phyloP scores from a whole-genome alignment of 2,888 invertebrate species.

The Archaeoteleia sp. region DNA sequence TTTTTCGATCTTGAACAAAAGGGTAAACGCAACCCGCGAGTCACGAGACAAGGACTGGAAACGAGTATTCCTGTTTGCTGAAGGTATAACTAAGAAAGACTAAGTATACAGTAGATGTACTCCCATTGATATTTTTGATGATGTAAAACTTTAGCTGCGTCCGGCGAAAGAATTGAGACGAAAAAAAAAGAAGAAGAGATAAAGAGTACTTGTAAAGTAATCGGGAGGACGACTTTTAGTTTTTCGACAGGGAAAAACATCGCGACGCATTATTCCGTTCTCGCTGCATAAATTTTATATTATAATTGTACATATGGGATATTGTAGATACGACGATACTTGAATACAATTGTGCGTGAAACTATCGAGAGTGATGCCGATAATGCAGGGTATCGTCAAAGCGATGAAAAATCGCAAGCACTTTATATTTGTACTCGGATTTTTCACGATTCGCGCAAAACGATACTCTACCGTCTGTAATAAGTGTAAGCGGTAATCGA shows the following conservation, averaged over 20 bases:
- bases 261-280: slow-evolving; percentile 8
- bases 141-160: slow-evolving; percentile 61
- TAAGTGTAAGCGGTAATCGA: too few relatives aligned
- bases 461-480: too few relatives aligned
- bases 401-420: too few relatives aligned
- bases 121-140: slow-evolving; percentile 72
- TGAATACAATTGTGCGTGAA: neutral
- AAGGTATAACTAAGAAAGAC: slow-evolving; percentile 40
- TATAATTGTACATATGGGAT: slow-evolving; percentile 61
- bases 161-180: neutral
- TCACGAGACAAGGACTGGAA: slow-evolving; percentile 67
- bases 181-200: neutral
- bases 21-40: slow-evolving; percentile 59
- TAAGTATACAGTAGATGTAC: slow-evolving; percentile 70
- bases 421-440: too few relatives aligned
- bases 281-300: slow-evolving; percentile 44
- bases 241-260: too few relatives aligned
- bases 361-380: neutral
- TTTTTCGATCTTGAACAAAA: too few relatives aligned
- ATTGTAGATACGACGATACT: slow-evolving; percentile 50
- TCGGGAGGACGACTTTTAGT: slow-evolving; percentile 54
- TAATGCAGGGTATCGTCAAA: neutral
- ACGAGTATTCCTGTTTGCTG: slow-evolving; percentile 65
- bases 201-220: slow-evolving; percentile 68
- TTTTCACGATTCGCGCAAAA: too few relatives aligned